Conservation (phyloP, 2,113 vertebrate species). For the Amblyopsis rosae region DNA sequence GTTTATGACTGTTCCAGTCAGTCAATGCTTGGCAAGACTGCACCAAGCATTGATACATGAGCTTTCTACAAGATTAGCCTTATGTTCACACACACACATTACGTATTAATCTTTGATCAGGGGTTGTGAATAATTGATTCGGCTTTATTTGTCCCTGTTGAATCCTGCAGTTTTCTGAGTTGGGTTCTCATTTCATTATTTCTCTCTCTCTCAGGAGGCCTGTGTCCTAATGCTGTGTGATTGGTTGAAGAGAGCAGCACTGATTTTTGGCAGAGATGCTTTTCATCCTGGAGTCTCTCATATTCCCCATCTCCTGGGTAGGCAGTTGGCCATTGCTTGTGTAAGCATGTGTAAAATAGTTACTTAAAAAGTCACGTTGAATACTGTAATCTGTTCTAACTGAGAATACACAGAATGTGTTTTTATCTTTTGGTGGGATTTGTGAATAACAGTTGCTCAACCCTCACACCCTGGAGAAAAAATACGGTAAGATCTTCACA, state of each 20-base stretch:
- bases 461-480: no score
- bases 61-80: conserved; percentile 44
- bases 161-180: conserved; percentile 32
- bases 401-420: no score
- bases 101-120: conserved; percentile 62
- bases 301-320: conserved; percentile 66
- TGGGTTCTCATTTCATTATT: neutral
- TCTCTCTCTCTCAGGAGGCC: conserved; percentile 37
- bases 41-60: conserved; percentile 56
- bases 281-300: conserved; percentile 56
- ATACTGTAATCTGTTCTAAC: no score
- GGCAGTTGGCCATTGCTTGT: conserved; percentile 9
- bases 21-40: conserved; percentile 49
- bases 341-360: neutral
- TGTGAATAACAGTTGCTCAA: no score
- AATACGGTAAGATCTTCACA: no score
- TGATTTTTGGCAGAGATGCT: conserved; percentile 66
- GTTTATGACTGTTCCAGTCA: conserved; percentile 67
- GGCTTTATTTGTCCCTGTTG: conserved; percentile 59
- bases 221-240: conserved; percentile 40
- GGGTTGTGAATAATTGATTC: conserved; percentile 65
- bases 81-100: conserved; percentile 26
- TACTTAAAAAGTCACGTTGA: neutral
- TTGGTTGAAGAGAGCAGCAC: conserved; percentile 42
- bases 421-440: no score